These are phyloP conservation scores for Mimas tiliae DNA, from an alignment of 2,888 invertebrate species.

Conservation along the genomic window DNA sequence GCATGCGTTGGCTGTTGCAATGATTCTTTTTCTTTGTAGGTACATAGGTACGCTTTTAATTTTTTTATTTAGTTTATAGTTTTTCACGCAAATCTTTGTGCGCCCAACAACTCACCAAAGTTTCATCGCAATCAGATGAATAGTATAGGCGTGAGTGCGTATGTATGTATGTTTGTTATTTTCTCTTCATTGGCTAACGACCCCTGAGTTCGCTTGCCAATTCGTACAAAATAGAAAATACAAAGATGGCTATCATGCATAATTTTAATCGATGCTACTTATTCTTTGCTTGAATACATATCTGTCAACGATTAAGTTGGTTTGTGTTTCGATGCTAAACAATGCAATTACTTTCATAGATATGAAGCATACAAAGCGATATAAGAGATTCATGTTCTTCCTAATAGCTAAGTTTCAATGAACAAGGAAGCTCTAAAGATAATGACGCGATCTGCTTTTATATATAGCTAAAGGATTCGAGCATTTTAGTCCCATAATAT, in stretches of 20 bases:
- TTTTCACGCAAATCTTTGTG: no score
- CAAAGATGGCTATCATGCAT: not conserved
- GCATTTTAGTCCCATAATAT: not conserved
- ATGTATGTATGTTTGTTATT: no score
- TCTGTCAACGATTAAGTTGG: slow-evolving; percentile 5
- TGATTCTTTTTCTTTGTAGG: no score
- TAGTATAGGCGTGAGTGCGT: no score
- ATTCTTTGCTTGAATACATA: not conserved
- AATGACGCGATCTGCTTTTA: not conserved
- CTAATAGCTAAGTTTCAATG: not conserved
- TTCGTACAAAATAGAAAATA: no score
- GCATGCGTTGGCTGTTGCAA: no score
- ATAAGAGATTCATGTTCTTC: not conserved
- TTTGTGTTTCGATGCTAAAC: not conserved
- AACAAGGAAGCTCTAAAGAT: not conserved
- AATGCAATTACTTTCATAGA: slow-evolving; percentile 2
- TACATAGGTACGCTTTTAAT: no score
- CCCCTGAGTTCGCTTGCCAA: no score
- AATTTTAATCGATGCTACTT: not conserved
- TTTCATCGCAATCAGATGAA: no score
- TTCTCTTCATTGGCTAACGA: no score
- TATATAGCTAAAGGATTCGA: not conserved
- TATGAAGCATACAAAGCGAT: not conserved
- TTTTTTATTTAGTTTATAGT: no score
- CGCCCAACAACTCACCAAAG: no score